phyloP scores from a whole-genome alignment of 1,140 invertebrate genomes.

The Planococcus citri region DNA sequence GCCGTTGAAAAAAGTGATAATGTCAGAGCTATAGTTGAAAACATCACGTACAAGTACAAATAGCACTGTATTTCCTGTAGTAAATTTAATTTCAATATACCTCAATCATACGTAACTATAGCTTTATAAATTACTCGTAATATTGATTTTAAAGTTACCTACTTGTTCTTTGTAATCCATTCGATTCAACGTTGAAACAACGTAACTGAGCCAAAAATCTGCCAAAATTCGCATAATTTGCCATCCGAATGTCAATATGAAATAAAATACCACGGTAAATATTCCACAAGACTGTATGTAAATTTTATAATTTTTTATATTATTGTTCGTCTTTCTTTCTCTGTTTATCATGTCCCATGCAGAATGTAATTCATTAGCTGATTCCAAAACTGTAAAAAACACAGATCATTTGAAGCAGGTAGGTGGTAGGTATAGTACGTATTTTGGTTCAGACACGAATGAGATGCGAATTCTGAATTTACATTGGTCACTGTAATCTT shows the following conservation, averaged over 20 bases:
- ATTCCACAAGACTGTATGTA: slow-evolving; percentile 51
- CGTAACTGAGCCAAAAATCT: slow-evolving; percentile 46
- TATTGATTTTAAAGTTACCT: background rate
- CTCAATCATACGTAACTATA: too few species aligned
- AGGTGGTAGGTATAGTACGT: background rate
- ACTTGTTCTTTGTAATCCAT: background rate
- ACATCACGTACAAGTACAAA: slow-evolving; percentile 41
- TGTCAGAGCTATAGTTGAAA: slow-evolving; percentile 43
- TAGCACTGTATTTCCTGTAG: slow-evolving; percentile 39
- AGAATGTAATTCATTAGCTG: background rate
- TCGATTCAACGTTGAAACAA: background rate
- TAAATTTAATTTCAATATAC: background rate
- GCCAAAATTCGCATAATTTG: slow-evolving; percentile 45
- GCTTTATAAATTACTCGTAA: too few species aligned
- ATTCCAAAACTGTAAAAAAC: slow-evolving; percentile 10
- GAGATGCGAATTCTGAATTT: background rate
- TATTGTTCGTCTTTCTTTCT: background rate
- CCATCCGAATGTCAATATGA: slow-evolving; percentile 43
- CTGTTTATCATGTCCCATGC: background rate
- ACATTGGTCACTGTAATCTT: slow-evolving; percentile 4
- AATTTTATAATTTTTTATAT: slow-evolving; percentile 42
- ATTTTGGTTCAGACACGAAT: too few species aligned
- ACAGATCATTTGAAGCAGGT: background rate
- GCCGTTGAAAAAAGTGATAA: slow-evolving; percentile 43
- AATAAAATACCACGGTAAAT: slow-evolving; percentile 39